Evolutionary conservation across 2,113 vertebrate species (phyloP).

Genomic region (Microcebus ravelobensis): DNA sequence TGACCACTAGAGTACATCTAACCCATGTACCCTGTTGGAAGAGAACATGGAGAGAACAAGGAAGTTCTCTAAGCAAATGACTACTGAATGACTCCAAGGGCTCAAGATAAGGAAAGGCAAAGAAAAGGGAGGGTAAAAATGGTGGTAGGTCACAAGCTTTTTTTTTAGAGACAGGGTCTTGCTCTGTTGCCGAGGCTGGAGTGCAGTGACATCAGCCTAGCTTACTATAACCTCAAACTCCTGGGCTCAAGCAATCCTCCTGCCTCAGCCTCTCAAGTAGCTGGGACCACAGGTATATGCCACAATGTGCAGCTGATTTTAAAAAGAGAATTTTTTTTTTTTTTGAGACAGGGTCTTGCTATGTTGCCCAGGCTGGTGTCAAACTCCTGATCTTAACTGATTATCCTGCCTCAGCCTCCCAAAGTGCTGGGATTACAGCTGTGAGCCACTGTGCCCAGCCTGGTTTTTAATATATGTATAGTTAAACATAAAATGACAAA

Average conservation of each 20-base stretch:
- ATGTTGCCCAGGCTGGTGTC: not conserved
- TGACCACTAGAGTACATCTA: not conserved
- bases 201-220: too few relatives aligned
- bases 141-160: not conserved
- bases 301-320: too few relatives aligned
- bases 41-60: not conserved
- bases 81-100: not conserved
- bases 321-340: too few relatives aligned
- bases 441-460: not conserved
- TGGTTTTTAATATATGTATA: not conserved
- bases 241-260: too few relatives aligned
- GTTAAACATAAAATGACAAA: constrained; percentile 43
- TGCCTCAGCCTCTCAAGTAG: too few relatives aligned
- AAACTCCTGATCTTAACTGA: too few relatives aligned
- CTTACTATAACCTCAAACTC: too few relatives aligned
- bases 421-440: too few relatives aligned
- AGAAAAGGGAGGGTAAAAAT: not conserved
- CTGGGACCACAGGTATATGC: too few relatives aligned
- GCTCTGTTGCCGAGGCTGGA: not conserved
- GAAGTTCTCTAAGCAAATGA: constrained; percentile 22
- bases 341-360: not conserved
- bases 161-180: not conserved
- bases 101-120: not conserved
- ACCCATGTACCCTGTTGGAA: not conserved
- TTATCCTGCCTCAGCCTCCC: too few relatives aligned